Evolutionary conservation across 2,888 invertebrate genomes (phyloP), one percentile per base, ranked within the genome.

Genomic region (Ischnus inquisitorius): DNA sequence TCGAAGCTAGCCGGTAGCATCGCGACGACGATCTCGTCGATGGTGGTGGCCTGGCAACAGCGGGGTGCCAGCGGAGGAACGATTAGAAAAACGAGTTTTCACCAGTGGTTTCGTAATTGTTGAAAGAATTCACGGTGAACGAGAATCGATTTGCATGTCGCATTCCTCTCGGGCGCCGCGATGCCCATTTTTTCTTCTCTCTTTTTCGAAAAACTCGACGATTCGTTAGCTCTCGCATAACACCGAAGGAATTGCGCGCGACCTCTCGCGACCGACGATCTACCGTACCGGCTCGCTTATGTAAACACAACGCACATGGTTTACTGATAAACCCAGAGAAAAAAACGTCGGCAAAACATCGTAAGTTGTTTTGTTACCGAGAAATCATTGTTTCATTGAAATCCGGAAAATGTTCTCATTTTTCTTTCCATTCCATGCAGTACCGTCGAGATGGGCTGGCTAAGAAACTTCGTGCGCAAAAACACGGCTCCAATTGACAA

Each of bases 1-100:
- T 60, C n/a, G 22, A 14, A 68, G 39, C 39, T 46, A 34, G 39
- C 72, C 82, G 72, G 60, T 54, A 69, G 19, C 51, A 22, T 68
- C 64, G 28, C 46, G 43, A 22, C 72, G 54, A 76, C 8, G 41
- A 8, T 34, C 34, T 25, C 67, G 6, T 69, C 41, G 43, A 48
- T 81, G 60, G 77, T 19, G 60, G 48, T 48, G 75, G 82, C 77
- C 43, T 85, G 85, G 85, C 83, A 87, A 87, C 86, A 83, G 79
- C 62, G 77, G 22, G 65, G 34, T 46, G 46, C 14, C 12, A 6
- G 51, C 62, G 78, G 79, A 64, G 62, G 71, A 78, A 71, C 75
- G 74, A 77, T 83, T 77, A 72, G 75, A 79, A 78, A 72, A 46
- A 46, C 81, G 82, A 62, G 79, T 71, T 79, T 81, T 72, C 68